Evolutionary conservation across 2,797 vertebrate species (phyloP).

Genomic region (Pangasius krempfi): DNA sequence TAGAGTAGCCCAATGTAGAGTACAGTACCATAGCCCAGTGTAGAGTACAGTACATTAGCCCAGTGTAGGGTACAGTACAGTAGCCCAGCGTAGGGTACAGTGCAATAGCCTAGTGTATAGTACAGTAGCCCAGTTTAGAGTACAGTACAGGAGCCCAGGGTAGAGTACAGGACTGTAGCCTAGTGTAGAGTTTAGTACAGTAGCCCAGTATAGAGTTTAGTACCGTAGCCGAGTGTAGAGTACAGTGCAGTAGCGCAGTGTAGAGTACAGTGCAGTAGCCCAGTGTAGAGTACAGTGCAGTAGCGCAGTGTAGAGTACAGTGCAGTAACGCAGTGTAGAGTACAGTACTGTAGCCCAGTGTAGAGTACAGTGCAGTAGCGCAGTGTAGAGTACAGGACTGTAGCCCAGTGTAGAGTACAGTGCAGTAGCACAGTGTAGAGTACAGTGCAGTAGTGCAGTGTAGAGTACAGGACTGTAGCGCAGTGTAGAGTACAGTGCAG

Average conservation of each 20-base stretch:
- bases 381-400: background rate
- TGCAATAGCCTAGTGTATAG: background rate
- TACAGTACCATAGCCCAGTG: background rate
- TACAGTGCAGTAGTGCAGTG: background rate
- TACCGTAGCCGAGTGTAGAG: background rate
- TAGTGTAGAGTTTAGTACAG: background rate
- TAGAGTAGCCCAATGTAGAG: background rate
- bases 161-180: background rate
- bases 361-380: background rate
- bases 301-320: background rate
- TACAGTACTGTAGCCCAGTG: too few relatives aligned
- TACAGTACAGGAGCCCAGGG: too few relatives aligned
- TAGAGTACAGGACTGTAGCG: background rate
- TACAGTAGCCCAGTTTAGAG: background rate
- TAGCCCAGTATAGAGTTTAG: background rate
- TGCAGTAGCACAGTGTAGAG: background rate
- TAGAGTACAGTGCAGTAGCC: background rate
- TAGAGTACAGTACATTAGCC: background rate
- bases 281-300: background rate
- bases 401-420: too few relatives aligned
- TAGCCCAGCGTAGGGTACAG: too few relatives aligned
- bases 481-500: background rate
- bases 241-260: too few relatives aligned
- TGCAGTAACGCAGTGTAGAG: too few relatives aligned
- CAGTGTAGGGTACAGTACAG: background rate